Conservation (phyloP, 2,113 vertebrate species). For the Hiodon tergisus region DNA sequence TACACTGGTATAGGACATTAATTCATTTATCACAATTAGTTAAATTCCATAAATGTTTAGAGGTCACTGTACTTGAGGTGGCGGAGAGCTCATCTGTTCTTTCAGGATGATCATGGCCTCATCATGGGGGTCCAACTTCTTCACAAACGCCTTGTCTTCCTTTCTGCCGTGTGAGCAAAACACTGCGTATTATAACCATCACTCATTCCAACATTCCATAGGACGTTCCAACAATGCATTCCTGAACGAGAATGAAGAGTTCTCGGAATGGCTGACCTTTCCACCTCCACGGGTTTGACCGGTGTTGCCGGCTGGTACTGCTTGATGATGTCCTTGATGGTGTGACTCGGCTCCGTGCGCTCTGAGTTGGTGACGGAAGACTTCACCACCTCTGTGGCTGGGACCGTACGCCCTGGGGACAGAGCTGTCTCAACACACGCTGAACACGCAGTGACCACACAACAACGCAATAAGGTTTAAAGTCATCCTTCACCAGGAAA, state of each 20-base stretch:
- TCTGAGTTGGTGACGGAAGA: slow-evolving; percentile 68
- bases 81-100: slow-evolving; percentile 72
- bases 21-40: not conserved
- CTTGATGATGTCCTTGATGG: slow-evolving; percentile 84
- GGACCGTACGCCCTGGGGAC: slow-evolving; percentile 2
- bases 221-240: too few species aligned
- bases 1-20: not conserved
- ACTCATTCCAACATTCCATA: not conserved
- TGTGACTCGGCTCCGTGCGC: slow-evolving; percentile 74
- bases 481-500: too few species aligned
- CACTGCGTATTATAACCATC: not conserved
- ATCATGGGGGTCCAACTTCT: slow-evolving; percentile 77
- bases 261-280: slow-evolving; percentile 47
- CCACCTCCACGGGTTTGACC: slow-evolving; percentile 43
- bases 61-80: slow-evolving; percentile 46
- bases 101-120: slow-evolving; percentile 88
- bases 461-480: too few species aligned
- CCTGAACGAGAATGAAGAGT: not conserved
- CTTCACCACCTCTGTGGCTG: slow-evolving; percentile 66
- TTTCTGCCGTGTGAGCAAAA: slow-evolving; percentile 43
- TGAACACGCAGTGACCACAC: not conserved
- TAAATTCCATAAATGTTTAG: not conserved
- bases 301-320: slow-evolving; percentile 73
- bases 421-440: not conserved
- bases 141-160: slow-evolving; percentile 73